A percentile compares a stretch with the other conserved stretches of the same genome.
Conservation (phyloP, 2,797 vertebrate genomes). For the Neopelma chrysocephalum region DNA sequence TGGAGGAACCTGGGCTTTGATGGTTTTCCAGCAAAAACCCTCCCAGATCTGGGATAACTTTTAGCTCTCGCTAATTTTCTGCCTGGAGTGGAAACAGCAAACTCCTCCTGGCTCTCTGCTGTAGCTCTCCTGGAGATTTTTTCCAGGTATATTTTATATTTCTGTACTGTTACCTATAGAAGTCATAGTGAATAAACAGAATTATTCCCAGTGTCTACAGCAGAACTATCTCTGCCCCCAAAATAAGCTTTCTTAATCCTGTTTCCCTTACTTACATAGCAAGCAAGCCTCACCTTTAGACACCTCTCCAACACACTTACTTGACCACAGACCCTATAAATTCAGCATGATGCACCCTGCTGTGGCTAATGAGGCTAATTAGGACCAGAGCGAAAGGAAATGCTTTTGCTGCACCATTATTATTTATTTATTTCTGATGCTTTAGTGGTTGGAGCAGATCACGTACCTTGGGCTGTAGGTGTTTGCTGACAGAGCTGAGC, state of each 20-base stretch:
- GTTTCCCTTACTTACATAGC: rapidly evolving
- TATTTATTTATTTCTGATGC: background rate
- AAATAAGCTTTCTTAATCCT: background rate
- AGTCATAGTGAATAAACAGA: rapidly evolving
- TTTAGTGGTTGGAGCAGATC: background rate
- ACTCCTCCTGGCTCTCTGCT: background rate
- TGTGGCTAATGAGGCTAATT: background rate
- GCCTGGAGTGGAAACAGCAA: background rate
- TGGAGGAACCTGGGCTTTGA: background rate
- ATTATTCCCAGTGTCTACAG: rapidly evolving
- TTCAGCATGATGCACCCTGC: background rate
- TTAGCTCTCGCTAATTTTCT: background rate
- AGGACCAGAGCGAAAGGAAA: background rate
- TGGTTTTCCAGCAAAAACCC: background rate
- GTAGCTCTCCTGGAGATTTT: background rate
- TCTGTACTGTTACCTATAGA: background rate
- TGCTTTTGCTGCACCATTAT: background rate
- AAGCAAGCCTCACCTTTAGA: background rate
- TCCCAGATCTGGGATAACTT: background rate
- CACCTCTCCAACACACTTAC: background rate
- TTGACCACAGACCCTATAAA: background rate
- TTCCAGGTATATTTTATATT: background rate
- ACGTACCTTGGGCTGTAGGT: rapidly evolving
- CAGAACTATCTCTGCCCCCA: background rate
- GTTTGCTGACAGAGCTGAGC: background rate